Conservation (phyloP, 1,140 invertebrate species). For the Orchesella cincta region DNA sequence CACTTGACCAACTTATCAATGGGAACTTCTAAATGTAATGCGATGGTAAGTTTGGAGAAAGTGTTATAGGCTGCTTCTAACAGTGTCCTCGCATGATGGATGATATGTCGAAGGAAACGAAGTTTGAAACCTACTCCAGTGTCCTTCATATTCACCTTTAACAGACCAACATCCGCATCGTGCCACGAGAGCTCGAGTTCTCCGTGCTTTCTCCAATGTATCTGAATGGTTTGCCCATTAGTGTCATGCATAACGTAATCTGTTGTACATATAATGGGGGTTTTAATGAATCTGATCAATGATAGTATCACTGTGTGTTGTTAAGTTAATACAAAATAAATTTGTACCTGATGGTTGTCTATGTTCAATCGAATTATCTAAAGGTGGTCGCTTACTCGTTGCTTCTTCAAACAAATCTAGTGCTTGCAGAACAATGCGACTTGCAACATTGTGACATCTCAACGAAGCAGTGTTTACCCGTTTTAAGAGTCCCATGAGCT, state of each 20-base stretch:
- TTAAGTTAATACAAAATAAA: too few species aligned
- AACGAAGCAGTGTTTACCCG: neutral
- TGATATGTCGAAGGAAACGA: conserved; percentile 1
- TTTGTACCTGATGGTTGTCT: too few species aligned
- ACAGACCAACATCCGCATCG: neutral
- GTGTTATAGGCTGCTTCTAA: neutral
- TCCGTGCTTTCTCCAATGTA: neutral
- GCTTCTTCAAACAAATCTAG: neutral
- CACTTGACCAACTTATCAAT: conserved; percentile 20
- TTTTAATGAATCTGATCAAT: too few species aligned
- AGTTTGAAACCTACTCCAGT: neutral
- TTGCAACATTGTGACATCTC: neutral
- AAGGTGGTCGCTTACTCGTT: too few species aligned
- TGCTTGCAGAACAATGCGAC: neutral
- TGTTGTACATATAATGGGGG: neutral
- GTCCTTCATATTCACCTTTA: neutral
- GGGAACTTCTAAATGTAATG: neutral
- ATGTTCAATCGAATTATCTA: too few species aligned
- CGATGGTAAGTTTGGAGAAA: neutral
- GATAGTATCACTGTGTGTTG: too few species aligned
- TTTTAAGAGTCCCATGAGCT: neutral
- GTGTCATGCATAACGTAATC: neutral
- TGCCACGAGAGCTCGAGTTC: conserved; percentile 5
- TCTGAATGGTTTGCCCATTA: neutral
- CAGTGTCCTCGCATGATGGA: neutral